Percentiles rank a stretch among this genome's conserved stretches.
phyloP scores from a whole-genome alignment of 2,888 invertebrate genomes.

The Lissocephala sabroskyi region DNA sequence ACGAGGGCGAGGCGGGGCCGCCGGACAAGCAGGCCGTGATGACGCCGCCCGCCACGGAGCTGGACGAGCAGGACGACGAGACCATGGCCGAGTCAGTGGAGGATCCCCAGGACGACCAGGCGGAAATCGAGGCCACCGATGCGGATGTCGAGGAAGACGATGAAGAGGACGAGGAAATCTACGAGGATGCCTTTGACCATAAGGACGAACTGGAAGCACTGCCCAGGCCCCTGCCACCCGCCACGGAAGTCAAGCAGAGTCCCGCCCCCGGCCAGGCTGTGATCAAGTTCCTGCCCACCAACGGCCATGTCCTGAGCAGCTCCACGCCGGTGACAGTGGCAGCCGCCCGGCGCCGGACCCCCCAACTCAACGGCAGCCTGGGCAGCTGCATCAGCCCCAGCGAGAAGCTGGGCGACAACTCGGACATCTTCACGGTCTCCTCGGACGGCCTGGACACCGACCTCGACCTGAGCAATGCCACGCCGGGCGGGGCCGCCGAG shows the following conservation, averaged over 20 bases:
- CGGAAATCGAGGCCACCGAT: conserved; percentile 49
- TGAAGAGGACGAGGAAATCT: conserved; percentile 37
- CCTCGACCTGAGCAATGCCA: conserved; percentile 68
- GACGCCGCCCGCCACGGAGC: conserved; percentile 51
- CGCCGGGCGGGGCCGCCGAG: conserved; percentile 52
- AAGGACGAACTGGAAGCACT: conserved; percentile 11
- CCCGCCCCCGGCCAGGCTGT: conserved; percentile 37
- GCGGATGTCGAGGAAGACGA: conserved; percentile 42
- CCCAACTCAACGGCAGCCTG: conserved; percentile 64
- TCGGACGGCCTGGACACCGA: conserved; percentile 72
- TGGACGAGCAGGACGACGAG: conserved; percentile 44
- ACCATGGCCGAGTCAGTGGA: conserved; percentile 58
- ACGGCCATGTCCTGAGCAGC: conserved; percentile 33
- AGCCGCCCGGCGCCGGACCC: conserved; percentile 42
- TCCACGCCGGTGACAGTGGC: conserved; percentile 54
- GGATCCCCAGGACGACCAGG: conserved; percentile 40
- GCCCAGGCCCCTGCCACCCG: neutral
- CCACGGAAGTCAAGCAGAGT: conserved; percentile 5
- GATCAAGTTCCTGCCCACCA: conserved; percentile 26
- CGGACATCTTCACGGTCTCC: conserved; percentile 71
- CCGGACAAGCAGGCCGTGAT: conserved; percentile 25
- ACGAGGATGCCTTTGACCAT: conserved; percentile 52
- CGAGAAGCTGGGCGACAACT: conserved; percentile 70
- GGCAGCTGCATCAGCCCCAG: conserved; percentile 70
- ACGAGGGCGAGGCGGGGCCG: conserved; percentile 22